Base-by-base conservation (phyloP, 2,888 invertebrate species). In the Leptopilina drosophilae region DNA sequence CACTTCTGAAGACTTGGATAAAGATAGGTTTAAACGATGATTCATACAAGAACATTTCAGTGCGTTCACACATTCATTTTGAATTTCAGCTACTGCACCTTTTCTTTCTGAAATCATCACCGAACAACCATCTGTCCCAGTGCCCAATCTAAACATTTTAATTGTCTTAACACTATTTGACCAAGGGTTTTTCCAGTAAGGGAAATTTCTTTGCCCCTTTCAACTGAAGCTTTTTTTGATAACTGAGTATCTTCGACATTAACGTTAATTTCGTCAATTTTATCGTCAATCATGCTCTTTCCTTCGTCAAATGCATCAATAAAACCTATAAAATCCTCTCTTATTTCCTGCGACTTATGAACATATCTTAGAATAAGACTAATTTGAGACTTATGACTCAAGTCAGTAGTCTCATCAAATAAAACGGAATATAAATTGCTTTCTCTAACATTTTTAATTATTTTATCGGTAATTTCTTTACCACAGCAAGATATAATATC, bases 341-440 rank as follows among this genome's bases (percentile, higher is more conserved):
- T 78, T 40, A 64, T 42, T 59, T 76, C 67, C 7, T 33, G 12
- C 5, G 9, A 64, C 14, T 84, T 64, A n/a, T 69, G 33, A 53
- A 79, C 76, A 64, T 82, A 84, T 40, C 82, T 67, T n/a, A 84
- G 33, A 49, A 79, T 12, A 46, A 81, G 73, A 53, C 79, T 80
- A 26, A 84, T 73, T 75, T 82, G 82, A 14, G 82, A 82, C 11
- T 59, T 81, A 20, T 66, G 78, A n/a, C 78, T 78, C n/a, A 78
- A 26, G 62, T 82, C 82, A 9, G 80, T 81, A 2, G 84, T 82
- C 42, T 84, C 82, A 69, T 84, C 82, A 62, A 82, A 84, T 20
- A 82, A 76, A 46, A 82, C 77, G 49, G 76, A 59, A 67, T 77
- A 83, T 8, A 77, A 33, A 33, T 33, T 33, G 33, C 33, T 33